Percentiles rank a stretch among this genome's conserved stretches.
Evolutionary conservation across 2,797 vertebrate species (phyloP).

Genomic region (Gephyroberyx darwinii): DNA sequence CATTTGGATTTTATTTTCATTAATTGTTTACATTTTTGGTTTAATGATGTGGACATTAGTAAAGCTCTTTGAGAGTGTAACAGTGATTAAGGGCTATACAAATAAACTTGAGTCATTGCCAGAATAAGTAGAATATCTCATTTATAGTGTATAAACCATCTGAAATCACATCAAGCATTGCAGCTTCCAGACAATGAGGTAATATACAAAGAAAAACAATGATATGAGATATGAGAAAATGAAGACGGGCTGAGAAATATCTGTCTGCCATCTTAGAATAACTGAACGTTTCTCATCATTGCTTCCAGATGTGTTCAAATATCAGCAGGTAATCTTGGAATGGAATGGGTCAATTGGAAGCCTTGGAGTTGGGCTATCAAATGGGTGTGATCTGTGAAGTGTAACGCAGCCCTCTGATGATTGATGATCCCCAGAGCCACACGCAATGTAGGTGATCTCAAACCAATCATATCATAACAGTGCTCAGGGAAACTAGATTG

Average conservation of each 20-base stretch:
- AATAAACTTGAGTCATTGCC: no score
- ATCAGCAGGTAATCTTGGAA: slow-evolving; percentile 44
- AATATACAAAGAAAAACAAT: neutral
- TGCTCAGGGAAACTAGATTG: slow-evolving; percentile 31
- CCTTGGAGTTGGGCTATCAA: slow-evolving; percentile 37
- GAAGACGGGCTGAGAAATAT: slow-evolving; percentile 1
- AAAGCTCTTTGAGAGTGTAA: no score
- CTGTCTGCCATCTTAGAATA: neutral
- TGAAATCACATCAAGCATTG: neutral
- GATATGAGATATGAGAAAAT: neutral
- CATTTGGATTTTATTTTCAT: no score
- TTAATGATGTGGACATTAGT: no score
- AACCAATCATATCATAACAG: slow-evolving; percentile 55
- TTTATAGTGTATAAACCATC: no score
- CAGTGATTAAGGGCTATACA: no score
- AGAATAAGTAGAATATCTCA: no score
- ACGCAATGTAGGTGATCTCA: slow-evolving; percentile 43
- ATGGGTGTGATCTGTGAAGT: slow-evolving; percentile 41
- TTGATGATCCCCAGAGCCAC: slow-evolving; percentile 43
- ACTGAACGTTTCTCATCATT: slow-evolving; percentile 11
- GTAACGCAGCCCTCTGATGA: slow-evolving; percentile 37
- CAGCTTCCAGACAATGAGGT: no score
- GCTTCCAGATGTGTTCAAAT: slow-evolving; percentile 33
- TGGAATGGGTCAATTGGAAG: slow-evolving; percentile 11
- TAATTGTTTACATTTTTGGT: no score